Evolutionary conservation across 2,113 vertebrate genomes (phyloP).

Genomic region (Alaudala cheleensis): DNA sequence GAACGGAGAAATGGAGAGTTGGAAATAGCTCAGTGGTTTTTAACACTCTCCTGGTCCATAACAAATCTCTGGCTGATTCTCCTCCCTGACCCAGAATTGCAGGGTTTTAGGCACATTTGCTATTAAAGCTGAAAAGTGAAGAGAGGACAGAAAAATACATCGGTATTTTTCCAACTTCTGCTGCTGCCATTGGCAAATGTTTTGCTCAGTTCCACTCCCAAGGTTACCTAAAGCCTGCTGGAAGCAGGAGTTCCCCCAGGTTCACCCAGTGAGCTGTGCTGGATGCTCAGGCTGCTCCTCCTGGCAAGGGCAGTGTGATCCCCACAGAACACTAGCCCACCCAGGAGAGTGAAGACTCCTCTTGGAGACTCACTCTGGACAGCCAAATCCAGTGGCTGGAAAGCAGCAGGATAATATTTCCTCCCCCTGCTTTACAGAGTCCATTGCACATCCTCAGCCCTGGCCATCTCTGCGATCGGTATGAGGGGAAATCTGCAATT

Average conservation of each 20-base stretch:
- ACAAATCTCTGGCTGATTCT: background rate
- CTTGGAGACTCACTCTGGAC: background rate
- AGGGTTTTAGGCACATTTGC: background rate
- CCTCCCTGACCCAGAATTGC: background rate
- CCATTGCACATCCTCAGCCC: background rate
- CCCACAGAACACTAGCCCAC: background rate
- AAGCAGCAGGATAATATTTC: background rate
- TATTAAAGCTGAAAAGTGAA: background rate
- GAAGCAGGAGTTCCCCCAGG: background rate
- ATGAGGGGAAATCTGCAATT: background rate
- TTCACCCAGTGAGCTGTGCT: background rate
- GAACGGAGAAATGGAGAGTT: background rate
- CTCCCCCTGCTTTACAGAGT: background rate
- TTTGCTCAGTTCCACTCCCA: background rate
- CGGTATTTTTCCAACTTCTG: background rate
- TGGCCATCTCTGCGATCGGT: background rate
- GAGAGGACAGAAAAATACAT: background rate
- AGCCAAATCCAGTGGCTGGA: background rate
- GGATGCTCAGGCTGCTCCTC: rapidly evolving
- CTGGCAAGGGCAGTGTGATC: rapidly evolving
- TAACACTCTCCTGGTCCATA: background rate
- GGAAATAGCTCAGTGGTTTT: background rate
- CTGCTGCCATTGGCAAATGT: background rate
- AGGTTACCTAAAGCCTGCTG: background rate
- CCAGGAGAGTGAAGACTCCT: background rate